phyloP scores from a whole-genome alignment of 35 echinoderm and acorn worm species.

The Heliocidaris tuberculata region DNA sequence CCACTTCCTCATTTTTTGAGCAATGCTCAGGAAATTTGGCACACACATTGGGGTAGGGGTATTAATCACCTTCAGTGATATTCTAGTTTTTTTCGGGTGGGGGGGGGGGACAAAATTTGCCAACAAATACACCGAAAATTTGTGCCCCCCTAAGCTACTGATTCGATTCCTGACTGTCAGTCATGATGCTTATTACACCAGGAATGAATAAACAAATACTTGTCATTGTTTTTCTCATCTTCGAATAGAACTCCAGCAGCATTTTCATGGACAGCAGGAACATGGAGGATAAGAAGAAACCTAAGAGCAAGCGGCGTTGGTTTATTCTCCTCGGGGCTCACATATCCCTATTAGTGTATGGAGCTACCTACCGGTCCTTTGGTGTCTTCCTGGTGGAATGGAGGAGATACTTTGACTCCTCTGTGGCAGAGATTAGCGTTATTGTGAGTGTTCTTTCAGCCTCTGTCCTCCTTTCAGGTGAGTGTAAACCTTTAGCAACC shows the following conservation, averaged over 20 bases:
- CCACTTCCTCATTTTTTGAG: too few relatives aligned
- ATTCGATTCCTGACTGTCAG: too few relatives aligned
- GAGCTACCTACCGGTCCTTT: constrained; percentile 19
- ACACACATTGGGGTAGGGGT: too few relatives aligned
- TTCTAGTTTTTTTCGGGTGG: too few relatives aligned
- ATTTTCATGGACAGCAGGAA: not conserved
- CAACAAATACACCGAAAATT: too few relatives aligned
- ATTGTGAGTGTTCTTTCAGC: not conserved
- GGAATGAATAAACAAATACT: too few relatives aligned
- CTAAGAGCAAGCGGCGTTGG: constrained; percentile 32
- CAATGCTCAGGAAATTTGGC: too few relatives aligned
- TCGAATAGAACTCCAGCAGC: not conserved
- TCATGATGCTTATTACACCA: too few relatives aligned
- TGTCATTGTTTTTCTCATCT: not conserved
- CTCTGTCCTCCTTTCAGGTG: constrained; percentile 12
- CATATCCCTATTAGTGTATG: constrained; percentile 21
- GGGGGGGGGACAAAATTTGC: too few relatives aligned
- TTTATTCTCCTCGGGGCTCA: constrained; percentile 35
- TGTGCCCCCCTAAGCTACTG: too few relatives aligned
- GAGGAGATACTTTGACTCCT: constrained; percentile 18
- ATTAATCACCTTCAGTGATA: too few relatives aligned
- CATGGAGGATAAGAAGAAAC: not conserved
- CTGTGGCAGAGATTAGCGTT: not conserved
- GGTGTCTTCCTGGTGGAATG: constrained; percentile 24
- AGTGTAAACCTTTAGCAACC: not conserved